Evolutionary conservation across 2,797 vertebrate species (phyloP).

Genomic region (Aratinga solstitialis): DNA sequence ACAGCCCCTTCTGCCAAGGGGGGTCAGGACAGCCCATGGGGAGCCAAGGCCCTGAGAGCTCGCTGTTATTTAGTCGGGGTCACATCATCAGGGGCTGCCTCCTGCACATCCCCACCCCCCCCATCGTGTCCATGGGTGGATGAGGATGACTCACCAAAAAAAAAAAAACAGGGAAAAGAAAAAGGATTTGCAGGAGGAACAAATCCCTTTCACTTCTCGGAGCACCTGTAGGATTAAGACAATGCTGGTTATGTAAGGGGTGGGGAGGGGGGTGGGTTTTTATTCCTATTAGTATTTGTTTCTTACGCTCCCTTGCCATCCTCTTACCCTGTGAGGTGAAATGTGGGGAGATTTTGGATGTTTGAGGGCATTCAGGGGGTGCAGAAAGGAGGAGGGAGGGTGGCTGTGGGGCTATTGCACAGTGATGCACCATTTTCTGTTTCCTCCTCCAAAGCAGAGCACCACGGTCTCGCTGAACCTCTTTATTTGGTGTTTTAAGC

Average conservation of each 20-base stretch:
- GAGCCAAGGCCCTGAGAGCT: background rate
- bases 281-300: background rate
- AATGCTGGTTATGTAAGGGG: background rate
- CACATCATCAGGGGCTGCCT: background rate
- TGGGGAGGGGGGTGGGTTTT: background rate
- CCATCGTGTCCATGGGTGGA: rapidly evolving
- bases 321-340: rapidly evolving
- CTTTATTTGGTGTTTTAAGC: background rate
- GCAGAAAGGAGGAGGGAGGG: too few relatives aligned
- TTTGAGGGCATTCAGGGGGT: background rate
- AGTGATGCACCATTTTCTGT: rapidly evolving
- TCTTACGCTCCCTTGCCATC: background rate
- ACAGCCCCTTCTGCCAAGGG: background rate
- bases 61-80: background rate
- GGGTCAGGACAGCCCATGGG: background rate
- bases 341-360: background rate
- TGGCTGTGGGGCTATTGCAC: background rate
- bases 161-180: background rate
- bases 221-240: slow-evolving; percentile 52
- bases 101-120: background rate
- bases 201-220: slow-evolving; percentile 15
- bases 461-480: background rate
- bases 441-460: background rate
- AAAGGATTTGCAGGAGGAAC: background rate
- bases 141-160: slow-evolving; percentile 4